Conservation (phyloP, 2,888 invertebrate genomes). For the Anorthoa munda region DNA sequence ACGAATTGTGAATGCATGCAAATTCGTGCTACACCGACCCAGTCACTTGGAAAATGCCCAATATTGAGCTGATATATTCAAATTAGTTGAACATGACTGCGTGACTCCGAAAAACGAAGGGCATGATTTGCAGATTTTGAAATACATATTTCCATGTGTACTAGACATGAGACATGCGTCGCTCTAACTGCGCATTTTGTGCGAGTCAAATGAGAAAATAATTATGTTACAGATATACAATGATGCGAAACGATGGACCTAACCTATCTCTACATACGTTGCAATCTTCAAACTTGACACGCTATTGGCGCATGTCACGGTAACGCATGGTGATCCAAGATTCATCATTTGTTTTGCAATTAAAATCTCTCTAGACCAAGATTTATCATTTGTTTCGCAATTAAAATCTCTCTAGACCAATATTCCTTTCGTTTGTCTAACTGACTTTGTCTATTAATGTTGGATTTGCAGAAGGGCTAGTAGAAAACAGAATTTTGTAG, state of each 20-base stretch:
- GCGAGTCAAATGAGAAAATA: conserved; percentile 30
- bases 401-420: neutral
- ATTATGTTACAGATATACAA: conserved; percentile 18
- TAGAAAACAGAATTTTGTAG: neutral
- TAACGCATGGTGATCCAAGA: conserved; percentile 7
- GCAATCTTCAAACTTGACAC: conserved; percentile 30
- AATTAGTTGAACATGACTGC: neutral
- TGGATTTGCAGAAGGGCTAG: neutral
- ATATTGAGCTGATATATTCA: conserved; percentile 18
- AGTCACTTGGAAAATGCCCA: conserved; percentile 30
- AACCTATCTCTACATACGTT: conserved; percentile 57
- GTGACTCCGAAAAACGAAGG: conserved; percentile 17
- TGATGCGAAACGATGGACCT: conserved; percentile 39
- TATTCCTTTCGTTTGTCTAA: neutral
- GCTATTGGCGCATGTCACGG: conserved; percentile 17
- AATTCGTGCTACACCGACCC: neutral
- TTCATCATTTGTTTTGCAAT: conserved; percentile 21
- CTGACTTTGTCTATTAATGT: neutral
- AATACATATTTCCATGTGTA: conserved; percentile 33
- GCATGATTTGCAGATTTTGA: conserved; percentile 52
- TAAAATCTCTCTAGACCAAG: neutral
- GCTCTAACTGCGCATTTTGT: conserved; percentile 43
- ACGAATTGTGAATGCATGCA: conserved; percentile 14
- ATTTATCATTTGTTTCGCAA: conserved; percentile 20
- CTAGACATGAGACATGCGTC: conserved; percentile 23